phyloP scores from a whole-genome alignment of 2,888 invertebrate species.

The Gastrophysa polygoni region DNA sequence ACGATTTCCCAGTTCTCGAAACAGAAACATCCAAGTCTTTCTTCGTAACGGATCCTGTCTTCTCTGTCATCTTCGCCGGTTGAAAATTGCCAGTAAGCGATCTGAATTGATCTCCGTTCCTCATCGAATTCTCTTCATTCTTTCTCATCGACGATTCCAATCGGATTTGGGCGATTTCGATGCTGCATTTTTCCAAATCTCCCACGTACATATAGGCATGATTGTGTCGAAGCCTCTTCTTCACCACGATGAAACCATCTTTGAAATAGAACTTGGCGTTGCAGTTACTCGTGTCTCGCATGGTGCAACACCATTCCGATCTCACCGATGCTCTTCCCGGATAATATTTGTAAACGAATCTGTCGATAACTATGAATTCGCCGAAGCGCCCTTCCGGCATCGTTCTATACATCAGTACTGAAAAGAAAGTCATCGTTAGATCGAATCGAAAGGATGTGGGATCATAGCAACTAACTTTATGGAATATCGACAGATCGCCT shows the following conservation, averaged over 20 bases:
- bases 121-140: not conserved
- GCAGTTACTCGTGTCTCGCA: not conserved
- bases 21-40: too few species aligned
- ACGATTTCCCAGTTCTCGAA: too few species aligned
- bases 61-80: not conserved
- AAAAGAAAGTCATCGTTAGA: not conserved
- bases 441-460: not conserved
- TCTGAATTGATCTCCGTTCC: not conserved
- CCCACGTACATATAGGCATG: conserved; percentile 14
- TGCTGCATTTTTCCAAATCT: conserved; percentile 14
- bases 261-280: conserved; percentile 1
- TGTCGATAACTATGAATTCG: conserved; percentile 14
- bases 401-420: conserved; percentile 12
- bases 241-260: conserved; percentile 1
- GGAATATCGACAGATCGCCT: too few species aligned
- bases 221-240: conserved; percentile 5
- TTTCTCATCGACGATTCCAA: not conserved
- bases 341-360: conserved; percentile 8
- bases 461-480: too few species aligned
- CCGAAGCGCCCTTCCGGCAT: not conserved
- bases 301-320: conserved; percentile 9
- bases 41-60: not conserved
- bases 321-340: not conserved
- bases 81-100: not conserved
- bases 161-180: conserved; percentile 17